Percentiles rank a stretch among this genome's conserved stretches.
These are phyloP conservation scores for Kryptopterus vitreolus DNA, from an alignment of 2,797 vertebrate species.

Conservation along the genomic window DNA sequence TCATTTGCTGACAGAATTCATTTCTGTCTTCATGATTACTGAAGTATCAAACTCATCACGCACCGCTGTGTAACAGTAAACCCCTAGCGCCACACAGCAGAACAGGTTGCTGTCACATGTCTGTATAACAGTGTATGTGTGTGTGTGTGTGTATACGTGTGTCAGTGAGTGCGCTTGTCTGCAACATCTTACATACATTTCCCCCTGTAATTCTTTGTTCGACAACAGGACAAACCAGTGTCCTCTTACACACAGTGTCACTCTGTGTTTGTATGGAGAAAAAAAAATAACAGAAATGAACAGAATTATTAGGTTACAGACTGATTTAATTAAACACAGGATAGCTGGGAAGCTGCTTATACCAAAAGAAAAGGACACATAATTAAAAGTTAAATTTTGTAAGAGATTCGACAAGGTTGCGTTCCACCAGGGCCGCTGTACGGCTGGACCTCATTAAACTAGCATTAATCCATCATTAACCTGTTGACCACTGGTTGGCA, in stretches of 20 bases:
- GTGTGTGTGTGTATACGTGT: conserved; percentile 23
- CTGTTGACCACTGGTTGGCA: conserved; percentile 29
- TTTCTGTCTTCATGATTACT: conserved; percentile 64
- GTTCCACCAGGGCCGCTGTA: background rate
- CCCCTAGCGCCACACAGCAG: conserved; percentile 44
- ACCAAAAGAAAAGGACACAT: background rate
- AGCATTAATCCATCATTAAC: conserved; percentile 53
- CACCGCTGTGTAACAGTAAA: conserved; percentile 60
- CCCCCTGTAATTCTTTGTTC: conserved; percentile 24
- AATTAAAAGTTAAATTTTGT: background rate
- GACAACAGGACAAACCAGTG: background rate
- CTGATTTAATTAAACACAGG: background rate
- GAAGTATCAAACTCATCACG: conserved; percentile 60
- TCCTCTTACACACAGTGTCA: background rate
- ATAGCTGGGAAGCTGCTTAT: background rate
- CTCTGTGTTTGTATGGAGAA: conserved; percentile 1
- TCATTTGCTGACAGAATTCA: conserved; percentile 61
- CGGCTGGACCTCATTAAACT: conserved; percentile 45
- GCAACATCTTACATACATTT: conserved; percentile 20
- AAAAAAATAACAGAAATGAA: background rate
- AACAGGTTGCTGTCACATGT: conserved; percentile 38
- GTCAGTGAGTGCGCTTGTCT: conserved; percentile 46
- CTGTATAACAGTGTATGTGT: conserved; percentile 21
- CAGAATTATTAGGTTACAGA: background rate
- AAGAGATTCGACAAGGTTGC: background rate